Conservation (phyloP, 1,140 invertebrate species). For the Zaprionus camerounensis region DNA sequence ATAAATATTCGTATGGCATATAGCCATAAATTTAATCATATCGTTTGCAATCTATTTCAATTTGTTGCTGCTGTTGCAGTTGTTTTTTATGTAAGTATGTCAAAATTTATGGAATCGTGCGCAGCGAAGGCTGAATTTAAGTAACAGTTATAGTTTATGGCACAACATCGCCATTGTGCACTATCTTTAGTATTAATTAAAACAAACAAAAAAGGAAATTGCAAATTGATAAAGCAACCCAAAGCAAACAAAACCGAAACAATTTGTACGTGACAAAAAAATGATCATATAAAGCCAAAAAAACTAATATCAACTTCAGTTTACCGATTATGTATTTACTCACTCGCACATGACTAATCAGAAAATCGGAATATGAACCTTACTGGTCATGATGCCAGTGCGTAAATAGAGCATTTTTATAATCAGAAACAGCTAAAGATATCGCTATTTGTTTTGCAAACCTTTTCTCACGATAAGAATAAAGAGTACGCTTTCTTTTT, state of each 20-base stretch:
- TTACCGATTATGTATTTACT: conserved; percentile 18
- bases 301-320: background rate
- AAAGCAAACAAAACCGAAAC: conserved; percentile 26
- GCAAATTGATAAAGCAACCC: conserved; percentile 69
- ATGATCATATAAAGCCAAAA: conserved; percentile 21
- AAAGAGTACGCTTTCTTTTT: background rate
- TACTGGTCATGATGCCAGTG: background rate
- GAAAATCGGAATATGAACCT: background rate
- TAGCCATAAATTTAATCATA: conserved; percentile 71
- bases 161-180: conserved; percentile 35
- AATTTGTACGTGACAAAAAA: conserved; percentile 58
- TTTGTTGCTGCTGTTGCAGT: conserved; percentile 50
- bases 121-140: conserved; percentile 63
- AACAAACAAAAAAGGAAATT: conserved; percentile 73
- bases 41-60: conserved; percentile 72
- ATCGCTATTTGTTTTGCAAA: background rate
- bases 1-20: conserved; percentile 61
- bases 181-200: conserved; percentile 80
- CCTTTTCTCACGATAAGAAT: background rate
- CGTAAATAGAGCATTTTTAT: background rate
- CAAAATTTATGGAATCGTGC: conserved; percentile 73
- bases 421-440: background rate
- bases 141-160: conserved; percentile 53
- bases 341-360: conserved; percentile 3
- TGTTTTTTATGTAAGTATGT: conserved; percentile 47